Evolutionary conservation across 1,140 invertebrate species (phyloP), one percentile per base, ranked within the genome.

Genomic region (Drosophila seguyi): DNA sequence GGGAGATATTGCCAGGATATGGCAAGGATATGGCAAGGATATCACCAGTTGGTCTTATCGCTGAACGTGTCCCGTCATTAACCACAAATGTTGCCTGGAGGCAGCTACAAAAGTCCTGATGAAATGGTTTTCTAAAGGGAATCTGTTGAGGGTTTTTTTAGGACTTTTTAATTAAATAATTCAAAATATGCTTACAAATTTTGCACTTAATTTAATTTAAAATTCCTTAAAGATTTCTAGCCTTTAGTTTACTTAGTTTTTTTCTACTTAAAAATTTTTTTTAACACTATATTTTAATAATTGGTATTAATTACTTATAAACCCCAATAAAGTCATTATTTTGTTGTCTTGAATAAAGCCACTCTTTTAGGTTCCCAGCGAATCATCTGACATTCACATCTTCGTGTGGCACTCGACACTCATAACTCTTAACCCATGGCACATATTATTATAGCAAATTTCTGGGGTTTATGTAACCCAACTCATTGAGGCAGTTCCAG

Each of bases 51-150:
- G 52, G 50, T 55, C 39, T 69, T 77, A 58, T 61, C 47, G 58
- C 13, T 5, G n/a, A 3, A 50, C 63, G 57, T 47, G 42, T 45
- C 62, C 44, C 57, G 53, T 59, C 75, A 75, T 86, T 86, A 82
- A 77, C 75, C 82, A 75, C 83, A 84, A 84, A 84, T 79, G 79
- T 81, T 47, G 63, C 42, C 1, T 18, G 3, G 3, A 3, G 3
- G 0, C 22, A 47, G 1, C 4, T 4, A 27, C 1, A 29, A 6
- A 7, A 13, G 47, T 48, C 8, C 27, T 7, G 27, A 3, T 1
- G 48, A 11, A 18, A 13, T 31, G 11, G 4, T 2, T 13, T 13
- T 18, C 5, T 13, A 5, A 5, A 0, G 11, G n/a, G 10, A 47
- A 29, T 47, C 25, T 20, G 16, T 6, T 8, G 6, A 8, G 11